Evolutionary conservation across 2,113 vertebrate genomes (phyloP).

Genomic region (Fukomys damarensis): DNA sequence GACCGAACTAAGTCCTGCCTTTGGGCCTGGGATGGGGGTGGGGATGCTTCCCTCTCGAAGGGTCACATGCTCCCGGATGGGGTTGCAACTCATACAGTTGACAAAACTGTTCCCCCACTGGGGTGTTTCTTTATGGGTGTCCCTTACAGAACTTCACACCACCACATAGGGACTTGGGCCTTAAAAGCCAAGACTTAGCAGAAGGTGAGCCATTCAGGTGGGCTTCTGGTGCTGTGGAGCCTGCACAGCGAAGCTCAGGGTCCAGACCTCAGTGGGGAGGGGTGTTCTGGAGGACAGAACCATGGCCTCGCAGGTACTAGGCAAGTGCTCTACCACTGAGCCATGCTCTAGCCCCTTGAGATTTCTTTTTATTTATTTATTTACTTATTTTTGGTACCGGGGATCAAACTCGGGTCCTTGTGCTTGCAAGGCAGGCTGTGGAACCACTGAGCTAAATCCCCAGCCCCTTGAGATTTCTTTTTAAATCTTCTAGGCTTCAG

Average conservation of each 20-base stretch:
- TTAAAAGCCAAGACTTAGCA: not conserved
- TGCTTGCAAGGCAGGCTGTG: too few species aligned
- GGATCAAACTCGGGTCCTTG: too few species aligned
- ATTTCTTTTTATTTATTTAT: too few species aligned
- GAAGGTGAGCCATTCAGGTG: not conserved
- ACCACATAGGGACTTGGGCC: not conserved
- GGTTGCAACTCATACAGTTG: too few species aligned
- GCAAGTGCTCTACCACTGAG: not conserved
- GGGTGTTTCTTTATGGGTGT: not conserved
- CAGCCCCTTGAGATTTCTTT: not conserved
- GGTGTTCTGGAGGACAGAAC: not conserved
- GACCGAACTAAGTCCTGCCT: too few species aligned
- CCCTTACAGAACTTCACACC: not conserved
- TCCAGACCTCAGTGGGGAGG: not conserved
- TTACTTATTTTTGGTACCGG: too few species aligned
- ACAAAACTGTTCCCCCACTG: too few species aligned
- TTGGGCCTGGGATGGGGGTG: not conserved
- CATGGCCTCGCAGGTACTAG: not conserved
- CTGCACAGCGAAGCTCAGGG: fast-evolving
- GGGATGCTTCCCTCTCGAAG: not conserved
- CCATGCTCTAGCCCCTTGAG: not conserved
- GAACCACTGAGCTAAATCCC: too few species aligned
- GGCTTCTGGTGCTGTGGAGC: not conserved
- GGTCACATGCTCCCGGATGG: too few species aligned
- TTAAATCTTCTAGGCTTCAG: not conserved